phyloP scores from a whole-genome alignment of 2,797 vertebrate genomes.

The Perodicticus potto region DNA sequence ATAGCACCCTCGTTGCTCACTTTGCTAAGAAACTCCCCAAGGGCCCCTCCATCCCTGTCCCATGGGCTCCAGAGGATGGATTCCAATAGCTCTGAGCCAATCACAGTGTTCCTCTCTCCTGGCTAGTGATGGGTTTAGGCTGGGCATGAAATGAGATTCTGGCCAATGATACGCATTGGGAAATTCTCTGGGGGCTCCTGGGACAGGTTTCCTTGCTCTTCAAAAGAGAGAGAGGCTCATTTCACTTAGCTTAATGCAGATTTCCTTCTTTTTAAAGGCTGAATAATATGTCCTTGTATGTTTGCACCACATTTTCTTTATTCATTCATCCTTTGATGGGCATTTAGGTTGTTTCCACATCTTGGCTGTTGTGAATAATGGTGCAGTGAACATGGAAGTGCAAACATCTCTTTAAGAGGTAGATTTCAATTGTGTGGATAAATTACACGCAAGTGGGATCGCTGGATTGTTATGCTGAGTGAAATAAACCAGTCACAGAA shows the following conservation, averaged over 20 bases:
- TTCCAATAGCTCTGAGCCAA: background rate
- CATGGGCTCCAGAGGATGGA: background rate
- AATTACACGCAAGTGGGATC: background rate
- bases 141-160: background rate
- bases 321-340: background rate
- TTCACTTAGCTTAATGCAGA: background rate
- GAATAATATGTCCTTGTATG: background rate
- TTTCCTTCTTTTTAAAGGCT: background rate
- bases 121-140: background rate
- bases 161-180: background rate
- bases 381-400: fast-evolving
- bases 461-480: background rate
- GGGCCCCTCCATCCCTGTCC: background rate
- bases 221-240: background rate
- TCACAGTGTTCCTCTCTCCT: background rate
- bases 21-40: background rate
- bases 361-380: fast-evolving
- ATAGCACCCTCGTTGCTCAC: background rate
- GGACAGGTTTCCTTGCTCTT: background rate
- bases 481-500: background rate
- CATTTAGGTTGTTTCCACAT: background rate
- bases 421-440: background rate
- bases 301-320: fast-evolving
- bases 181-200: background rate
- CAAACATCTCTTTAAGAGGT: background rate